Evolutionary conservation across 1,140 invertebrate genomes (phyloP), one percentile per base, ranked within the genome.

Genomic region (Panonychus citri): DNA sequence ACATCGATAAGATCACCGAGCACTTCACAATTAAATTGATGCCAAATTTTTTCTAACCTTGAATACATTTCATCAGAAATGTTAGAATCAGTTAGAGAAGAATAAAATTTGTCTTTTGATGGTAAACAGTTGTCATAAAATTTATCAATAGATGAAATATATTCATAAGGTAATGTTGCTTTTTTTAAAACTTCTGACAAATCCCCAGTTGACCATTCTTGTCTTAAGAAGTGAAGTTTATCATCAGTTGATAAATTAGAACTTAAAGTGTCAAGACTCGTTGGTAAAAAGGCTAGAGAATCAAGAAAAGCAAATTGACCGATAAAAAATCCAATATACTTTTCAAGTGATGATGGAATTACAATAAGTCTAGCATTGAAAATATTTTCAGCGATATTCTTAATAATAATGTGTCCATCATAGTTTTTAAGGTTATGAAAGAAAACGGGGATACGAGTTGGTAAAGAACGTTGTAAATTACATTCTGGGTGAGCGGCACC

Each of bases 1-100:
- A 73, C 58, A 55, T 70, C 66, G 30, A 66, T 62, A 64, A 70
- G 71, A 46, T 73, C 64, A 17, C 65, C 59, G 19, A 73, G 40
- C 52, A 55, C 67, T 60, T 63, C 48, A 55, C 66, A 62, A 26
- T 67, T 62, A 51, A 66, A 67, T 13, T 37, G 43, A 24, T 62
- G 56, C 60, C 57, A 67, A 12, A 67, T 57, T 1, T 43, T 57
- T 56, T 61, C 15, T 0, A 39, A 10, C n/a, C 10, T 10, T n/a
- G 10, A 10, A 40, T 40, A 40, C n/a, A 12, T 40, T 40, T 40
- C 39, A 12, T 40, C n/a, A 12, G 10, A 12, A 40, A n/a, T 12
- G 10, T n/a, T 40, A 12, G 10, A 12, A 12, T 40, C 39, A 12
- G 10, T 40, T 40, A 40, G n/a, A 12, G 10, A 12, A n/a, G 10